Evolutionary conservation across 2,797 vertebrate genomes (phyloP).

Genomic region (Halcyon badia): DNA sequence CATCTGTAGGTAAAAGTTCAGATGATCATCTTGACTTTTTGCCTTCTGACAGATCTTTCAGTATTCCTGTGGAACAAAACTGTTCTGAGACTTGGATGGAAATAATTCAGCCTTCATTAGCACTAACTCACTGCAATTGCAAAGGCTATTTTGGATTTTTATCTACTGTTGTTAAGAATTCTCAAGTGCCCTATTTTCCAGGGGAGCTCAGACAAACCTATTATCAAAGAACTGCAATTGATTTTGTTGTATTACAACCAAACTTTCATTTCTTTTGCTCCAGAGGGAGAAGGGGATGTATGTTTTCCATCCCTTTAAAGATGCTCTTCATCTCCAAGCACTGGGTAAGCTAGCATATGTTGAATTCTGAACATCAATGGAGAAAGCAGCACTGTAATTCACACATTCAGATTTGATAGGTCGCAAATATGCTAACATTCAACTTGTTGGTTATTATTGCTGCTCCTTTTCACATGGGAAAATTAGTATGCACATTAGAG

Average conservation of each 20-base stretch:
- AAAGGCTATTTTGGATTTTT: background rate
- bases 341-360: conserved; percentile 33
- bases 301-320: conserved; percentile 19
- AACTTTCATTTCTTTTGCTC: conserved; percentile 36
- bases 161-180: conserved; percentile 15
- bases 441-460: conserved; percentile 61
- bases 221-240: conserved; percentile 28
- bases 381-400: conserved; percentile 50
- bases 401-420: conserved; percentile 55
- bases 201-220: background rate
- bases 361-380: conserved; percentile 45
- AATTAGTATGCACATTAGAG: conserved; percentile 56
- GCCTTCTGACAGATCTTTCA: background rate
- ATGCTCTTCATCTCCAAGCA: conserved; percentile 12
- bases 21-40: background rate
- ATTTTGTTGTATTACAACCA: conserved; percentile 10
- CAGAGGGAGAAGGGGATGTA: background rate
- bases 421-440: conserved; percentile 29
- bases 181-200: background rate
- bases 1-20: background rate
- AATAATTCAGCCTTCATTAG: background rate
- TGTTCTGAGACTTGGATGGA: background rate
- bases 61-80: background rate
- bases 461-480: conserved; percentile 65
- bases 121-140: background rate